Percentiles rank a stretch among this genome's conserved stretches.
phyloP scores from a whole-genome alignment of 2,888 invertebrate genomes.

The Euspilapteryx auroguttella region DNA sequence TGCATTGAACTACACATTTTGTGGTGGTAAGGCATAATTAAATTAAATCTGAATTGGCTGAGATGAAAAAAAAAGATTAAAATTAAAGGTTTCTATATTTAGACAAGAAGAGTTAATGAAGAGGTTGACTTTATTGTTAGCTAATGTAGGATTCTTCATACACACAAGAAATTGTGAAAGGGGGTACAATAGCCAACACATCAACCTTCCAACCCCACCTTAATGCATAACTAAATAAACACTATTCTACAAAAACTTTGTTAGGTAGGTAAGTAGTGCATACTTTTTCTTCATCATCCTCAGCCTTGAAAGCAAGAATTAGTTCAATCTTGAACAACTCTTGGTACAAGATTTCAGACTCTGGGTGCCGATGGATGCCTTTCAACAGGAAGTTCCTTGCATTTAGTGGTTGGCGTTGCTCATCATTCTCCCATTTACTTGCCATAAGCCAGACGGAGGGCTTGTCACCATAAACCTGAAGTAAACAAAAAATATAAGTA shows the following conservation, averaged over 20 bases:
- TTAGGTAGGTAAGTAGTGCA: neutral
- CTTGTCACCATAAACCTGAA: slow-evolving; percentile 71
- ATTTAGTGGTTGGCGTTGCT: slow-evolving; percentile 65
- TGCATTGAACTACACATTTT: too few relatives aligned
- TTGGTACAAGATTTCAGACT: slow-evolving; percentile 68
- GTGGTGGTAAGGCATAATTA: too few relatives aligned
- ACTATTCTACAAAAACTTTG: neutral
- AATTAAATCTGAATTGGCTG: too few relatives aligned
- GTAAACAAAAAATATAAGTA: slow-evolving; percentile 14
- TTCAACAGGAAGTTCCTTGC: slow-evolving; percentile 74
- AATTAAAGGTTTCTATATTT: too few relatives aligned
- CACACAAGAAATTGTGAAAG: too few relatives aligned
- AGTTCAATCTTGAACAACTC: slow-evolving; percentile 55
- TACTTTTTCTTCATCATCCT: slow-evolving; percentile 41
- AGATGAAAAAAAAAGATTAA: too few relatives aligned
- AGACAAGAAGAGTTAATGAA: too few relatives aligned
- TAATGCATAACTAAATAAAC: neutral
- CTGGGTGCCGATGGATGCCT: slow-evolving; percentile 75
- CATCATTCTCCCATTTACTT: slow-evolving; percentile 76
- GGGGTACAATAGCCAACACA: too few relatives aligned
- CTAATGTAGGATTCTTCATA: too few relatives aligned
- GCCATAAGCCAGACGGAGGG: slow-evolving; percentile 79
- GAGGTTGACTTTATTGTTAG: too few relatives aligned
- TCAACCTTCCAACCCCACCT: too few relatives aligned
- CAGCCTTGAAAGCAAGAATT: slow-evolving; percentile 22